Evolutionary conservation across 23 tunicate genomes (phyloP).

Genomic region (Trididemnum nubilum): DNA sequence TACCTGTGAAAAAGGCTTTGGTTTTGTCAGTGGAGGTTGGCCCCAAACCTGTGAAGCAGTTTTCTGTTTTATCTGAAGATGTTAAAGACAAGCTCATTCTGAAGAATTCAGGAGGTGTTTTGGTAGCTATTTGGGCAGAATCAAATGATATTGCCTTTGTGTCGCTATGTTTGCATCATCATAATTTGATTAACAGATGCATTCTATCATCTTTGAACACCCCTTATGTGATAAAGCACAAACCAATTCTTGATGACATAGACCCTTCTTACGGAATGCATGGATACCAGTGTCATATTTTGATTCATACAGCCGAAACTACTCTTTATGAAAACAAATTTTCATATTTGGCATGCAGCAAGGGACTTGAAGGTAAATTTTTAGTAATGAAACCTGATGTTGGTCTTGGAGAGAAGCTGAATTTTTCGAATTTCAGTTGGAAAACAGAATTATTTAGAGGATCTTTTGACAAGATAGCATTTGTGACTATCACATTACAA

Average conservation of each 20-base stretch:
- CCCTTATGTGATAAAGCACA: neutral
- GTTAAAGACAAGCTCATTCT: neutral
- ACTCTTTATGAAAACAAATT: constrained; percentile 41
- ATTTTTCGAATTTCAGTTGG: constrained; percentile 13
- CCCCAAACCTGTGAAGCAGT: neutral
- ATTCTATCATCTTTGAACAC: constrained; percentile 5
- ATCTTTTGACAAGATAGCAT: constrained; percentile 3
- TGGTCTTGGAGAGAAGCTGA: neutral
- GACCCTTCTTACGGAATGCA: constrained; percentile 41
- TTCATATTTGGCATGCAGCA: constrained; percentile 12
- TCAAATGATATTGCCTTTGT: constrained; percentile 44
- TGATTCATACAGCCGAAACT: constrained; percentile 10
- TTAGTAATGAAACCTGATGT: constrained; percentile 17
- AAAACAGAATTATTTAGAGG: constrained; percentile 60
- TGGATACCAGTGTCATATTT: constrained; percentile 45
- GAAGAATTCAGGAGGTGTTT: neutral
- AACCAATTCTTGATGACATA: constrained; percentile 36
- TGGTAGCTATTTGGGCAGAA: constrained; percentile 35
- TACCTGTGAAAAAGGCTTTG: constrained; percentile 41
- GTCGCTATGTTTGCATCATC: constrained; percentile 19
- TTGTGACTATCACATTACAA: constrained; percentile 22
- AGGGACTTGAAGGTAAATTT: neutral
- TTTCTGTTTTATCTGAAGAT: neutral
- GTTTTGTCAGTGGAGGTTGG: neutral
- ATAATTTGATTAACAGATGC: constrained; percentile 19